Evolutionary conservation across 2,888 invertebrate genomes (phyloP), one percentile per base, ranked within the genome.

Genomic region (Diarsia dahlii): DNA sequence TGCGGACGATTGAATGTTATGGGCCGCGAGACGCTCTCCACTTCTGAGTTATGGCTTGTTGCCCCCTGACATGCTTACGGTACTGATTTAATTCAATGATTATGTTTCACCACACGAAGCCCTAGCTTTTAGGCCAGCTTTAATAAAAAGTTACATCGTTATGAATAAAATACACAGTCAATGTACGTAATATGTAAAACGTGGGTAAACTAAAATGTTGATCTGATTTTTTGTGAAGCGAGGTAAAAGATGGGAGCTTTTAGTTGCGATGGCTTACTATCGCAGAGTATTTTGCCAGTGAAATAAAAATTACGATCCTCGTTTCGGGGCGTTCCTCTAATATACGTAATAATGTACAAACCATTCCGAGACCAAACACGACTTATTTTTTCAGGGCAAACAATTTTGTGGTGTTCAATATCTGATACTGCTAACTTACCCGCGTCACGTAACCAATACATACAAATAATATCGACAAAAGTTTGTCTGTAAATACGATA

Each of bases 1-100:
- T 92, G 87, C 94, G 92, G 93, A 94, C 96, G 95, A 96, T 95
- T 95, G 95, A 96, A 96, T 95, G 95, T 95, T 95, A 95, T 95
- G 94, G 94, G 93, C 95, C 94, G 93, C 93, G 94, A 94, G 95
- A 93, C 93, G 93, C 93, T 93, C 94, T 94, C 93, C 91, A 92
- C 93, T 93, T 92, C 91, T 93, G 92, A 95, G 92, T 95, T 95
- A 95, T 95, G 90, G 92, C 90, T 93, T 92, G 93, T 93, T 94
- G 91, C 92, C 91, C 91, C 91, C 93, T 92, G 92, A 93, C 94
- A 92, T 93, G 92, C 93, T 93, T 91, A 91, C 92, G 91, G 91
- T 92, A 91, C 93, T 92, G 93, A 93, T 94, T 94, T 93, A 93
- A 94, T 93, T 93, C 91, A 93, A 94, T 93, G 92, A 93, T 91